Percentiles rank a stretch among this genome's conserved stretches.
Evolutionary conservation across 2,113 vertebrate species (phyloP).

Genomic region (Bostrychus sinensis): DNA sequence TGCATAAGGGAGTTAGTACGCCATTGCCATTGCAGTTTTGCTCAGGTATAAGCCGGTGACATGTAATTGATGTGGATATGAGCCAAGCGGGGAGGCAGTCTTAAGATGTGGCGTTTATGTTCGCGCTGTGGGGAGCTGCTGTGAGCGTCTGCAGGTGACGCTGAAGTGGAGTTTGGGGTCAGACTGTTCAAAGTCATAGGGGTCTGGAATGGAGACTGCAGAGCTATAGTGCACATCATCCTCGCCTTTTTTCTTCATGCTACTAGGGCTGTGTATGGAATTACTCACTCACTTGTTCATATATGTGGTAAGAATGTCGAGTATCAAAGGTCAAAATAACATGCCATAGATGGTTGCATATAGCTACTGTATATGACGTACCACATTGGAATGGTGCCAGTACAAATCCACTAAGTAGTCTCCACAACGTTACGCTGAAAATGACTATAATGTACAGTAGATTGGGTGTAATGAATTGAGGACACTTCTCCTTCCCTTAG

Average conservation of each 20-base stretch:
- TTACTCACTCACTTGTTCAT: too few species aligned
- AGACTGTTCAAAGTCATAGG: background rate
- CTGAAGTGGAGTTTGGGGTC: background rate
- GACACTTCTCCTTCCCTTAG: background rate
- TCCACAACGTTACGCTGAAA: background rate
- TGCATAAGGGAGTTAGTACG: conserved; percentile 15
- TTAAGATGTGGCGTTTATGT: conserved; percentile 31
- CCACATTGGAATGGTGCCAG: too few species aligned
- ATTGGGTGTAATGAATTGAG: conserved; percentile 5
- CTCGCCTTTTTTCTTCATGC: background rate
- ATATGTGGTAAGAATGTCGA: too few species aligned
- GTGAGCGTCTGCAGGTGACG: conserved; percentile 3
- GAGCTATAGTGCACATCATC: background rate
- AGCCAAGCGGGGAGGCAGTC: conserved; percentile 20
- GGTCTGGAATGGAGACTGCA: background rate
- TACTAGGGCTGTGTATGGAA: too few species aligned
- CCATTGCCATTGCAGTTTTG: conserved; percentile 20
- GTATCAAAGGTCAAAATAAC: too few species aligned
- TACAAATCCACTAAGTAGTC: too few species aligned
- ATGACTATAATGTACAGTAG: background rate
- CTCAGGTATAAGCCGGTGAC: conserved; percentile 19
- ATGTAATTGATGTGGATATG: conserved; percentile 39
- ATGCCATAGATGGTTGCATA: too few species aligned
- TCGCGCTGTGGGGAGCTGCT: background rate
- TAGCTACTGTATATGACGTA: too few species aligned